Evolutionary conservation across 2,113 vertebrate species (phyloP), one percentile per base, ranked within the genome.

Genomic region (Catagonus wagneri): DNA sequence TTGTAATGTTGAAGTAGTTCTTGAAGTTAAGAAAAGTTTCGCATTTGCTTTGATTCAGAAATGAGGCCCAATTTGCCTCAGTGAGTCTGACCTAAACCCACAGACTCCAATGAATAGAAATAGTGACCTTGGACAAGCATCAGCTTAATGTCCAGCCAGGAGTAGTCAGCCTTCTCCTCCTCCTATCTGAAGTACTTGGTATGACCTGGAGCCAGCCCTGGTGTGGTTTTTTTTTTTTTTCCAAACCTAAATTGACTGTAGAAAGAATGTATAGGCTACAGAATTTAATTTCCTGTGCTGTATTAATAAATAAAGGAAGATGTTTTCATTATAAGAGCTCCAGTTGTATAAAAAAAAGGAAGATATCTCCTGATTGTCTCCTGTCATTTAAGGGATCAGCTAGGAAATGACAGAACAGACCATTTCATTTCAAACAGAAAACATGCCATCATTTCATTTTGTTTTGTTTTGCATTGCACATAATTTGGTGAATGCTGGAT

Each of bases 301-400:
- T 71, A 58, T 66, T 90, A 96, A 83, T 96, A 96, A 93, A 92
- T 96, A 36, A 96, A 74, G 34, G 11, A 29, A 66, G 60, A n/a
- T 69, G 36, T 6, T 78, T 96, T 90, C 69, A 75, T 69, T 88
- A 96, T 29, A 90, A 79, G 75, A 88, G 22, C 22, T 39, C 27
- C 68, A 68, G 75, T 50, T 88, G 17, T 11, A 52, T 69, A 60
- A 66, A 92, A n/a, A n/a, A 23, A 20, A 44, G 12, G 17, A 54
- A 22, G 44, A 22, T 50, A 19, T 72, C 60, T 84, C 17, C 39
- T 17, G 44, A 63, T 8, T n/a, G 68, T 52, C 74, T 50, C 22
- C 66, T 36, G 11, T 72, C 52, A 60, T 69, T 81, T 22, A 34
- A 50, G 27, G 89, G 39, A 58, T 1, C 29, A 90, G n/a, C 29